Percentiles rank a stretch among this genome's conserved stretches.
Evolutionary conservation across 2,797 vertebrate species (phyloP).

Genomic region (Pseudotriccus pelzelni): DNA sequence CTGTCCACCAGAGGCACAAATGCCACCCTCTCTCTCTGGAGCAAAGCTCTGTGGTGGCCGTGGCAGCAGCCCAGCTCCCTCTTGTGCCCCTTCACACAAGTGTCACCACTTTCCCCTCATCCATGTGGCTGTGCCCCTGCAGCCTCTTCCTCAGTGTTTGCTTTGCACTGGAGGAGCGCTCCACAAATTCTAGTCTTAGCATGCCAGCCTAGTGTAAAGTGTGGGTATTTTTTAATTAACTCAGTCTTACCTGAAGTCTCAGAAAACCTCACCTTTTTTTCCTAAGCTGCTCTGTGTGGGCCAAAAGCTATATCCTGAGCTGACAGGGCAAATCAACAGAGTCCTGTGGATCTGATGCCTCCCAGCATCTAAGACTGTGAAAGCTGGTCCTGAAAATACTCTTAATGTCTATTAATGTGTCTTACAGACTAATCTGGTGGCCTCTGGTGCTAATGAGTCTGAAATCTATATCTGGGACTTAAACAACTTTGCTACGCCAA

Average conservation of each 20-base stretch:
- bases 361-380: background rate
- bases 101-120: rapidly evolving
- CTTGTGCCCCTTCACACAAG: background rate
- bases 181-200: background rate
- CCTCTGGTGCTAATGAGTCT: slow-evolving; percentile 96
- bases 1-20: background rate
- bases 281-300: background rate
- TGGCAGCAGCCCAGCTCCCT: background rate
- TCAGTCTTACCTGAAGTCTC: background rate
- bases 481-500: slow-evolving; percentile 92
- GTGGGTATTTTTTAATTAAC: background rate
- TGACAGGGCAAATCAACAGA: background rate
- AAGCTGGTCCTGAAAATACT: background rate
- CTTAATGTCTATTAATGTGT: background rate
- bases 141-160: background rate
- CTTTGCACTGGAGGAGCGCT: background rate
- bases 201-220: background rate
- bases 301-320: background rate
- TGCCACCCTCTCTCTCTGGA: background rate
- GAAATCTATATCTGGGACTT: slow-evolving; percentile 99
- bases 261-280: background rate
- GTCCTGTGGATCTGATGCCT: background rate
- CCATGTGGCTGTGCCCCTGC: background rate
- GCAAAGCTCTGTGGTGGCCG: background rate
- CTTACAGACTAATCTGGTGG: slow-evolving; percentile 90